A percentile compares a stretch with the other conserved stretches of the same genome.
Conservation (phyloP, 2,797 vertebrate genomes). For the Hypotaenidia philippensis region DNA sequence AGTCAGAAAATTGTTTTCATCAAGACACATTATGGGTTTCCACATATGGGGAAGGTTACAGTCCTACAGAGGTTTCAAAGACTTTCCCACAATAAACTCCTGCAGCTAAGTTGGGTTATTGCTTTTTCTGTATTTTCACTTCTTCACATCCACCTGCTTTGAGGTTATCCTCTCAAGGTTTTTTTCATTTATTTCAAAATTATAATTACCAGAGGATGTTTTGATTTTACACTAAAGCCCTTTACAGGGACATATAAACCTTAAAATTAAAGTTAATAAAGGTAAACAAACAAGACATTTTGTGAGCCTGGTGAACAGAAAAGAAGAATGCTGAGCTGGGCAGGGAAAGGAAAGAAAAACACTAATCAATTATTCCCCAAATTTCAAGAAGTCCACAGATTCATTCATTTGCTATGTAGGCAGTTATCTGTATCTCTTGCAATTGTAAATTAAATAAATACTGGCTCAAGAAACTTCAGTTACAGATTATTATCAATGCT, state of each 20-base stretch:
- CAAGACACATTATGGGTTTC: not conserved
- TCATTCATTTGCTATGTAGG: rapidly evolving
- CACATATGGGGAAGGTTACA: not conserved
- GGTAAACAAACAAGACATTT: not conserved
- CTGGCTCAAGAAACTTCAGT: not conserved
- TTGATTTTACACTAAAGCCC: not conserved
- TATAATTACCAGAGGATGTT: not conserved
- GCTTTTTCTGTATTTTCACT: not conserved
- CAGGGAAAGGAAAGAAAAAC: not conserved
- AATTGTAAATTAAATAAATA: not conserved
- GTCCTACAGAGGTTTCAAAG: not conserved
- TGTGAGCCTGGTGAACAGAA: not conserved
- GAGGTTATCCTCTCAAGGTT: not conserved
- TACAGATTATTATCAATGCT: not conserved
- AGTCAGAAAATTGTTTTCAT: not conserved
- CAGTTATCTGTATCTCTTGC: not conserved
- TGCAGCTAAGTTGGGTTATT: not conserved
- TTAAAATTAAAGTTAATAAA: not conserved
- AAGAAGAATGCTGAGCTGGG: not conserved
- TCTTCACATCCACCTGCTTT: not conserved
- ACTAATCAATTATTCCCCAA: not conserved
- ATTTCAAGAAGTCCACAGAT: not conserved
- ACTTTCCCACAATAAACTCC: not conserved
- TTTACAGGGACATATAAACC: not conserved
- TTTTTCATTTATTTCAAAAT: not conserved